Evolutionary conservation across 1,140 invertebrate genomes (phyloP).

Genomic region (Theocolax elegans): DNA sequence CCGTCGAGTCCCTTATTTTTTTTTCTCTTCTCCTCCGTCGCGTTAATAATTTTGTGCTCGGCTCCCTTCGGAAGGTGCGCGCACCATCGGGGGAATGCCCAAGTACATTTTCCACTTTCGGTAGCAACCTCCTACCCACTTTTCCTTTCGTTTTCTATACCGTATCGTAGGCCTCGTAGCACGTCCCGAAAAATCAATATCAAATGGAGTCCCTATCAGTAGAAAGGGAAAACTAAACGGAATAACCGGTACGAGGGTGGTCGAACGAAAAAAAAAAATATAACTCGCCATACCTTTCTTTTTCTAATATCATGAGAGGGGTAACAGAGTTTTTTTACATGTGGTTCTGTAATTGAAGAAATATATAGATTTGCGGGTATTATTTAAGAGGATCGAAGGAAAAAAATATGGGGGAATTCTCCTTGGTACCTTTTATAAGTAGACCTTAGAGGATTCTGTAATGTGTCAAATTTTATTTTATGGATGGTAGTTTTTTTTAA

Average conservation of each 20-base stretch:
- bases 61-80: not conserved
- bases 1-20: not conserved
- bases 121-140: not conserved
- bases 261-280: not conserved
- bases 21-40: not conserved
- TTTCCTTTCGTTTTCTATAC: not conserved
- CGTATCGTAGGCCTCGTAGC: not conserved
- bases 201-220: not conserved
- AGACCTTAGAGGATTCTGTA: too few relatives aligned
- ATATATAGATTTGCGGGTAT: too few relatives aligned
- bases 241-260: not conserved
- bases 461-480: too few relatives aligned
- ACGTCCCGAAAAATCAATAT: slow-evolving; percentile 13
- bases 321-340: not conserved
- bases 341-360: not conserved
- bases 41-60: not conserved
- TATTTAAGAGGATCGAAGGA: too few relatives aligned
- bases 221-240: not conserved
- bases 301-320: not conserved
- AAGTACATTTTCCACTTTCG: not conserved
- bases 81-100: not conserved
- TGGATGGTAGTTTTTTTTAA: too few relatives aligned
- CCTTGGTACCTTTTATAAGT: too few relatives aligned
- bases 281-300: too few relatives aligned
- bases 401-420: too few relatives aligned